Percentiles rank a stretch among this genome's conserved stretches.
Evolutionary conservation across 2,113 vertebrate genomes (phyloP).

Genomic region (Hystrix cristata): DNA sequence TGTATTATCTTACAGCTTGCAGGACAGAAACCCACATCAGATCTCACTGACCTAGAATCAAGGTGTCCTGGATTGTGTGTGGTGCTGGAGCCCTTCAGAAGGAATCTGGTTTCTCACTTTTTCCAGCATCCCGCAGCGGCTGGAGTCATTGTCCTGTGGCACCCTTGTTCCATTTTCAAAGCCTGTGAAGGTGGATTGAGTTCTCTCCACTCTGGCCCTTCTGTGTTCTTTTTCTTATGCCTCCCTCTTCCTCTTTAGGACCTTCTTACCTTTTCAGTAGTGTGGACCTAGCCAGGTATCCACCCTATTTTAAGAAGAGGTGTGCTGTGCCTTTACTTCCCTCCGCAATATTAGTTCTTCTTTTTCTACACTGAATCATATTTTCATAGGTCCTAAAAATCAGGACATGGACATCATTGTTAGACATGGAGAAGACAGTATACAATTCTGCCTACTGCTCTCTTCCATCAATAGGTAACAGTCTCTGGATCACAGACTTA

Average conservation of each 20-base stretch:
- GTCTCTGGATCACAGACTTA: not conserved
- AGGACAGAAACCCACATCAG: not conserved
- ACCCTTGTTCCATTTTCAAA: not conserved
- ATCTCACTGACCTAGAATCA: not conserved
- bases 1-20: not conserved
- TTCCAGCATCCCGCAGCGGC: not conserved
- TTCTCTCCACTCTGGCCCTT: not conserved
- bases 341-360: not conserved
- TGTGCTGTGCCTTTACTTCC: not conserved
- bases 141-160: not conserved
- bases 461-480: not conserved
- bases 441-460: not conserved
- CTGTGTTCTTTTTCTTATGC: not conserved
- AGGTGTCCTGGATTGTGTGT: not conserved
- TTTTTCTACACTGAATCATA: not conserved
- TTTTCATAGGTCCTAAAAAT: not conserved
- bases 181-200: accelerated
- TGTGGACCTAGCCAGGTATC: not conserved
- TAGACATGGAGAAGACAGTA: not conserved
- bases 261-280: not conserved
- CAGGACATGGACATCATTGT: not conserved
- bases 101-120: not conserved
- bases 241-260: not conserved
- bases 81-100: not conserved
- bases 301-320: not conserved